A percentile compares a stretch with the other conserved stretches of the same genome.
phyloP scores from a whole-genome alignment of 2,888 invertebrate species.

The Drosophila meridionalis region DNA sequence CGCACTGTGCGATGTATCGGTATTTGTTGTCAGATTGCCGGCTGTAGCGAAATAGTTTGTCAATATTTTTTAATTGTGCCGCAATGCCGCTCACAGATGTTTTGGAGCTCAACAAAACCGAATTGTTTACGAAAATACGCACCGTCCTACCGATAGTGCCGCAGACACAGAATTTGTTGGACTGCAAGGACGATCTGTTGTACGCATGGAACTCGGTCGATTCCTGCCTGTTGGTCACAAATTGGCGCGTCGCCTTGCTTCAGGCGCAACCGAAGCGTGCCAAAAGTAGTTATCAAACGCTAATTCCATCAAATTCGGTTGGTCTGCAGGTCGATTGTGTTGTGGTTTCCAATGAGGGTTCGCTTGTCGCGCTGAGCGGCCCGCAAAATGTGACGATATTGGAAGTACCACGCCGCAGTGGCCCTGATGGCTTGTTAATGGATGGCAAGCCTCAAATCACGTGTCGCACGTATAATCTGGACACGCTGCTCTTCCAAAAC shows the following conservation, averaged over 20 bases:
- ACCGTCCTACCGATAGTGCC: slow-evolving; percentile 85
- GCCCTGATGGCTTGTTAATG: slow-evolving; percentile 88
- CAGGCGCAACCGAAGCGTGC: slow-evolving; percentile 49
- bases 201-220: slow-evolving; percentile 88
- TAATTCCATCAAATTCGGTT: slow-evolving; percentile 88
- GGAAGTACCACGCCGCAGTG: slow-evolving; percentile 89
- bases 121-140: slow-evolving; percentile 87
- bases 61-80: slow-evolving; percentile 23
- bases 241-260: slow-evolving; percentile 85
- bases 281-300: slow-evolving; percentile 86
- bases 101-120: slow-evolving; percentile 86
- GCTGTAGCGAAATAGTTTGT: slow-evolving; percentile 19
- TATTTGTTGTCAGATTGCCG: slow-evolving; percentile 11
- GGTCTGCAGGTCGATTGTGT: slow-evolving; percentile 89
- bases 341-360: slow-evolving; percentile 87
- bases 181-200: slow-evolving; percentile 87
- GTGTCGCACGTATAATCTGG: slow-evolving; percentile 87
- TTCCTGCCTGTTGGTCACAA: slow-evolving; percentile 86
- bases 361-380: slow-evolving; percentile 88
- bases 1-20: slow-evolving; percentile 12
- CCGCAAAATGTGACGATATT: slow-evolving; percentile 88
- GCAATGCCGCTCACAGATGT: slow-evolving; percentile 86
- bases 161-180: slow-evolving; percentile 87
- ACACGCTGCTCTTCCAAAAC: slow-evolving; percentile 90
- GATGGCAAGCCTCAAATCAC: slow-evolving; percentile 88